A percentile compares a stretch with the other conserved stretches of the same genome.
These are phyloP conservation scores for Otolemur crassicaudatus DNA, from an alignment of 2,797 vertebrate species.

Conservation along the genomic window DNA sequence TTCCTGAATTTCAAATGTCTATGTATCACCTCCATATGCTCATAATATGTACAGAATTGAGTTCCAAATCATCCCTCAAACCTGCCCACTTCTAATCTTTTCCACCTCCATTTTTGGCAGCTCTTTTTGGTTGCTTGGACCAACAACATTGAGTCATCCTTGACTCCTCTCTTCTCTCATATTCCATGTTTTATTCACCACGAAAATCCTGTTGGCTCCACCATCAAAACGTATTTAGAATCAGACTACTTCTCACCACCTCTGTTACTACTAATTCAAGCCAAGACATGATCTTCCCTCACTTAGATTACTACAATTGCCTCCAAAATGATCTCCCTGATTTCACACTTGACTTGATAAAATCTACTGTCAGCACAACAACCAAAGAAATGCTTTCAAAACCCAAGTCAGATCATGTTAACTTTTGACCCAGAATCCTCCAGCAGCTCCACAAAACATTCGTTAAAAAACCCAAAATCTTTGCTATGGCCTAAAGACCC, in stretches of 20 bases:
- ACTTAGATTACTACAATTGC: constrained; percentile 18
- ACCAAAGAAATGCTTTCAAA: background rate
- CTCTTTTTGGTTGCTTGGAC: background rate
- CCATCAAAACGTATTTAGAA: constrained; percentile 2
- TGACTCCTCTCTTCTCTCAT: background rate
- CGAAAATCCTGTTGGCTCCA: constrained; percentile 25
- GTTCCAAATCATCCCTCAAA: background rate
- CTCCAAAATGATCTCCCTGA: constrained; percentile 22
- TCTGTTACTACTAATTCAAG: constrained; percentile 4
- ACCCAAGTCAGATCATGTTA: background rate
- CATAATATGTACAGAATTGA: background rate
- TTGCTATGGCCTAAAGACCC: background rate
- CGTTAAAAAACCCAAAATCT: background rate
- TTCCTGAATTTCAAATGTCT: background rate
- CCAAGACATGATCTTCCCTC: constrained; percentile 47
- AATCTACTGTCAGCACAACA: constrained; percentile 36
- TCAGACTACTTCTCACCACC: background rate
- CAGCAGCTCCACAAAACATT: background rate
- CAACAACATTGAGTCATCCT: constrained; percentile 29
- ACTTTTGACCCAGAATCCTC: background rate
- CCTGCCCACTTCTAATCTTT: background rate
- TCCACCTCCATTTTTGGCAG: background rate
- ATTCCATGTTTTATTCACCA: constrained; percentile 7
- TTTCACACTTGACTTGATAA: constrained; percentile 41
- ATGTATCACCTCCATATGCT: background rate